Percentiles rank a stretch among this genome's conserved stretches.
phyloP scores from a whole-genome alignment of 2,797 vertebrate genomes.

The Cynodonichthys magdalenae region DNA sequence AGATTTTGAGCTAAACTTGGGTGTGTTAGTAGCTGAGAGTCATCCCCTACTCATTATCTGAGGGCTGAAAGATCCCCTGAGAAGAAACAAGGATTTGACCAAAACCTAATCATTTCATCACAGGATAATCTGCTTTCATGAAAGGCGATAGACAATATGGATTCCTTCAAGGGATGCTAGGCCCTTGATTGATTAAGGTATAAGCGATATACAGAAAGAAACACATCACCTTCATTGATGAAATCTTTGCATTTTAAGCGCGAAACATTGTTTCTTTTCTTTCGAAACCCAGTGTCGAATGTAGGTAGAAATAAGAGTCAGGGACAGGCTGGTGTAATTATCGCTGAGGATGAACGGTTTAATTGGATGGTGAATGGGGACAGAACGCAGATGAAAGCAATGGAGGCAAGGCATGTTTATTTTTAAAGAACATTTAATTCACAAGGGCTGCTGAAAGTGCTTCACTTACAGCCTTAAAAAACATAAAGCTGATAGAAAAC shows the following conservation, averaged over 20 bases:
- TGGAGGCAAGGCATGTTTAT: slow-evolving; percentile 30
- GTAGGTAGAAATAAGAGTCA: slow-evolving; percentile 28
- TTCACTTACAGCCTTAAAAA: slow-evolving; percentile 37
- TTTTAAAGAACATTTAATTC: slow-evolving; percentile 41
- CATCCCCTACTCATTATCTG: too few relatives aligned
- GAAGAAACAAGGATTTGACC: too few relatives aligned
- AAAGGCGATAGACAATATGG: too few relatives aligned
- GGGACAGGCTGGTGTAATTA: slow-evolving; percentile 33
- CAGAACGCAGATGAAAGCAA: slow-evolving; percentile 50
- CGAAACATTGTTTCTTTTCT: slow-evolving; percentile 15
- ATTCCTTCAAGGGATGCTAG: too few relatives aligned
- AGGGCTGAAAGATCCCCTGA: too few relatives aligned
- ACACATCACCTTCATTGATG: slow-evolving; percentile 17
- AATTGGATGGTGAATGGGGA: slow-evolving; percentile 26
- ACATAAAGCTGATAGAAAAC: not conserved
- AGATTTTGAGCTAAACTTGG: too few relatives aligned
- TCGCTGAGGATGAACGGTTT: slow-evolving; percentile 23
- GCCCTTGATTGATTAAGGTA: not conserved
- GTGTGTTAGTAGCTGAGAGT: too few relatives aligned
- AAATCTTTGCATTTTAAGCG: slow-evolving; percentile 6
- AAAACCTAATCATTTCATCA: too few relatives aligned
- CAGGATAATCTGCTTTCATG: too few relatives aligned
- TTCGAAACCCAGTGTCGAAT: slow-evolving; percentile 18
- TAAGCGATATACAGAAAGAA: slow-evolving; percentile 26
- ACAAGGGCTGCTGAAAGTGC: slow-evolving; percentile 27